Conservation (phyloP, 2,113 vertebrate species). For the Raja brachyura region DNA sequence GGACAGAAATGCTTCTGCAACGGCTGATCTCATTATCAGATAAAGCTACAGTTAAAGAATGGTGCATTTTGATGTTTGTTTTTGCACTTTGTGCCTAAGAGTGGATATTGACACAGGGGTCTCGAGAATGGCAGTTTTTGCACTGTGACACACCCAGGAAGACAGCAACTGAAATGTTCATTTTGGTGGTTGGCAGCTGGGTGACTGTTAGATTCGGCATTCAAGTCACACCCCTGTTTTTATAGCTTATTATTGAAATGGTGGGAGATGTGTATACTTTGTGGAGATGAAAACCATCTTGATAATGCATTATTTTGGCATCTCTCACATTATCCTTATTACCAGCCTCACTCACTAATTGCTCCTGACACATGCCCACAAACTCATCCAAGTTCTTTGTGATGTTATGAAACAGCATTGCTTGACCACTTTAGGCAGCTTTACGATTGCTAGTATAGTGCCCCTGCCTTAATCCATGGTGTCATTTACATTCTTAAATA, state of each 20-base stretch:
- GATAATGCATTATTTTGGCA: background rate
- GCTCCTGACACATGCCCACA: background rate
- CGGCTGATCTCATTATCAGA: background rate
- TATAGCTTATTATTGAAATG: constrained; percentile 13
- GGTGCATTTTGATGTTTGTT: constrained; percentile 3
- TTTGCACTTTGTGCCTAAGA: background rate
- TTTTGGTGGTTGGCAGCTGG: constrained; percentile 12
- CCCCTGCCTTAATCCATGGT: background rate
- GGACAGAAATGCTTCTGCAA: background rate
- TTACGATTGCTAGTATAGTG: background rate
- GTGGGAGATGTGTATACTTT: background rate
- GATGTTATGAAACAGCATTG: background rate
- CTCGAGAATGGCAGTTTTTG: constrained; percentile 8
- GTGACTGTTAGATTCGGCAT: background rate
- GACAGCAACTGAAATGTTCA: constrained; percentile 30
- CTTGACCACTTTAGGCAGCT: background rate
- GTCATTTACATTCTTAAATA: background rate
- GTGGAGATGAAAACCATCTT: background rate
- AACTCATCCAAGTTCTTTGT: background rate
- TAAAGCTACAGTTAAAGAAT: background rate
- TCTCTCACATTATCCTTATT: background rate
- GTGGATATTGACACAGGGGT: background rate
- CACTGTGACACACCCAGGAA: constrained; percentile 24
- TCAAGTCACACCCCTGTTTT: constrained; percentile 33
- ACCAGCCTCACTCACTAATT: background rate